Evolutionary conservation across 2,888 invertebrate species (phyloP).

Genomic region (Synergus gifuensis): DNA sequence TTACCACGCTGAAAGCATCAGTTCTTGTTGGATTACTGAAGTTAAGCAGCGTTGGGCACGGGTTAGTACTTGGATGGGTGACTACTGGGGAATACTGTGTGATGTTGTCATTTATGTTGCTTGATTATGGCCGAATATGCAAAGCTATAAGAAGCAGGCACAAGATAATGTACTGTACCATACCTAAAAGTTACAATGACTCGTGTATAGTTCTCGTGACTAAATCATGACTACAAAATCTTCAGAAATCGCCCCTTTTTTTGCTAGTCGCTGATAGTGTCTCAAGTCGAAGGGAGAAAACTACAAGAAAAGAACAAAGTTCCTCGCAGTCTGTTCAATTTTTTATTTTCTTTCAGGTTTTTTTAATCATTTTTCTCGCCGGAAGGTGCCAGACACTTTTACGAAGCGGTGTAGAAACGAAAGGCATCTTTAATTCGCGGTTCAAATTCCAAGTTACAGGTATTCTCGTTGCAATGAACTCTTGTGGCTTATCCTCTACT

Average conservation of each 20-base stretch:
- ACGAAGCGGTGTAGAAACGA: constrained; percentile 5
- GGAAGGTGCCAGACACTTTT: constrained; percentile 16
- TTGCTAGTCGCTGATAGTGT: background rate
- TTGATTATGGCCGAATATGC: too few relatives aligned
- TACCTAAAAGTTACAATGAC: too few relatives aligned
- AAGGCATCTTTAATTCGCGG: constrained; percentile 23
- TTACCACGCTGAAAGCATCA: too few relatives aligned
- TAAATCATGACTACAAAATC: too few relatives aligned
- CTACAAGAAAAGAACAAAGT: constrained; percentile 19
- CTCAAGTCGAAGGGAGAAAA: background rate
- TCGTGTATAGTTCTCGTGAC: too few relatives aligned
- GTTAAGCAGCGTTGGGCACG: too few relatives aligned
- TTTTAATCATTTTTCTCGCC: constrained; percentile 16
- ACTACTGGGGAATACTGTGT: too few relatives aligned
- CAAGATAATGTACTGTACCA: too few relatives aligned
- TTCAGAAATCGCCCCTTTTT: background rate
- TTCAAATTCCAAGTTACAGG: constrained; percentile 7
- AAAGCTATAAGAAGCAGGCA: too few relatives aligned
- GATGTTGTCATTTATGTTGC: too few relatives aligned
- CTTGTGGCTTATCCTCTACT: background rate
- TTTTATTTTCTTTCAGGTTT: constrained; percentile 6
- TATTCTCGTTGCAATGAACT: background rate
- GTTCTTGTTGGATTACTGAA: too few relatives aligned
- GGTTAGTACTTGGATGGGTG: too few relatives aligned
- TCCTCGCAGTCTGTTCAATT: constrained; percentile 10